Evolutionary conservation across 1,140 invertebrate genomes (phyloP).

Genomic region (Ostrea denselamellosa): DNA sequence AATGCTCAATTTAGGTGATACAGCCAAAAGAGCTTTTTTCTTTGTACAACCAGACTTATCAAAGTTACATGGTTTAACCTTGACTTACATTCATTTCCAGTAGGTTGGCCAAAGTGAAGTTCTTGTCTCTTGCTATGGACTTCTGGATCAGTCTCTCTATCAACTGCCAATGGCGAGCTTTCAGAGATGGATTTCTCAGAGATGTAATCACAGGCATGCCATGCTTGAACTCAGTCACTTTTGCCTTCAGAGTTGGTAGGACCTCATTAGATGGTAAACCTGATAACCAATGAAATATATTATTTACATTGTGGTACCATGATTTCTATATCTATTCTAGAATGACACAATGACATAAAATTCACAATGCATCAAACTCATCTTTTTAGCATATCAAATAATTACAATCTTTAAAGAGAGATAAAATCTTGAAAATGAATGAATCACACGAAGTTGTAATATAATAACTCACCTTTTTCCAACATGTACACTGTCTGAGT

Average conservation of each 20-base stretch:
- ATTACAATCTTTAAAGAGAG: too few species aligned
- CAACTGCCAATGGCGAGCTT: conserved; percentile 75
- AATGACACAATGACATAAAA: too few species aligned
- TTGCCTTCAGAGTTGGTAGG: conserved; percentile 86
- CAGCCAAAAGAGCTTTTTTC: too few species aligned
- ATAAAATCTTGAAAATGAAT: too few species aligned
- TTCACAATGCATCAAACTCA: too few species aligned
- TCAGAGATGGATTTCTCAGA: conserved; percentile 76
- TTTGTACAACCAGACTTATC: background rate
- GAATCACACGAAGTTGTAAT: background rate
- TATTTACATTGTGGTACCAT: too few species aligned
- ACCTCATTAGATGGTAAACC: conserved; percentile 87
- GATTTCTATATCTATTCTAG: too few species aligned
- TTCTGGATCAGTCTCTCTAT: conserved; percentile 77
- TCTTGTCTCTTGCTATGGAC: conserved; percentile 73
- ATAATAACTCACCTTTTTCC: conserved; percentile 74
- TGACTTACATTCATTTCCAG: conserved; percentile 65
- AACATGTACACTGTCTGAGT: conserved; percentile 78
- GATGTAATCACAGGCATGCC: conserved; percentile 80
- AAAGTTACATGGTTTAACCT: background rate
- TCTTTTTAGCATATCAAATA: too few species aligned
- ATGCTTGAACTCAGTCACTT: conserved; percentile 88
- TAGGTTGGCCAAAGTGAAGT: conserved; percentile 76
- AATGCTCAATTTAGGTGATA: too few species aligned
- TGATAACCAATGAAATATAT: conserved; percentile 44